Conservation (phyloP, 2,113 vertebrate genomes). For the Cynoglossus semilaevis region DNA sequence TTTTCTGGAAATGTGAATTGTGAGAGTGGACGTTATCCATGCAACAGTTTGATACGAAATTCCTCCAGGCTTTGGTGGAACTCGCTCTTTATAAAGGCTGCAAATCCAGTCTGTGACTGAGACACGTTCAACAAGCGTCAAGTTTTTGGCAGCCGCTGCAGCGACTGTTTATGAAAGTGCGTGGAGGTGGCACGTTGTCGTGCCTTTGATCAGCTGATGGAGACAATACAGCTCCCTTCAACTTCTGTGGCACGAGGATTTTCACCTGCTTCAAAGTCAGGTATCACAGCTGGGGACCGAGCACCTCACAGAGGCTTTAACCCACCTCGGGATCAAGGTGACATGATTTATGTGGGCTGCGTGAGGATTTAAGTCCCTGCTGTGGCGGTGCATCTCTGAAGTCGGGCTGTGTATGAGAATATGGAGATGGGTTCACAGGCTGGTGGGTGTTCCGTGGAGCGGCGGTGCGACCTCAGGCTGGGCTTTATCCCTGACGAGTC, state of each 20-base stretch:
- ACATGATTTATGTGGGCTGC: slow-evolving; percentile 70
- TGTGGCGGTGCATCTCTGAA: slow-evolving; percentile 67
- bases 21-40: slow-evolving; percentile 61
- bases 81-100: slow-evolving; percentile 46
- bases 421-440: slow-evolving; percentile 63
- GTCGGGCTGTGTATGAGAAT: slow-evolving; percentile 76
- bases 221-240: slow-evolving; percentile 64
- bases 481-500: slow-evolving; percentile 78
- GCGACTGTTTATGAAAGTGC: slow-evolving; percentile 38
- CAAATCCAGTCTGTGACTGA: slow-evolving; percentile 55
- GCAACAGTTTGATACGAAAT: slow-evolving; percentile 55
- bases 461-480: slow-evolving; percentile 72
- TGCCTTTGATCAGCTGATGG: slow-evolving; percentile 70
- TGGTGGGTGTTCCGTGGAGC: slow-evolving; percentile 73
- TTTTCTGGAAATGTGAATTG: slow-evolving; percentile 50
- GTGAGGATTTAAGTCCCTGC: slow-evolving; percentile 67
- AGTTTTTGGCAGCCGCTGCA: slow-evolving; percentile 23
- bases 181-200: slow-evolving; percentile 18
- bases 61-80: slow-evolving; percentile 52
- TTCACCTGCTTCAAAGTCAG: slow-evolving; percentile 74
- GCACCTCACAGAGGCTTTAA: slow-evolving; percentile 79
- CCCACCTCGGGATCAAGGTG: slow-evolving; percentile 69
- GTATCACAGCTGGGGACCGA: slow-evolving; percentile 71
- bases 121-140: slow-evolving; percentile 57
- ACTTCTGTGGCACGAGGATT: slow-evolving; percentile 56